These are phyloP conservation scores for Habroteleia sp. DNA, from an alignment of 2,888 invertebrate species.

Conservation along the genomic window DNA sequence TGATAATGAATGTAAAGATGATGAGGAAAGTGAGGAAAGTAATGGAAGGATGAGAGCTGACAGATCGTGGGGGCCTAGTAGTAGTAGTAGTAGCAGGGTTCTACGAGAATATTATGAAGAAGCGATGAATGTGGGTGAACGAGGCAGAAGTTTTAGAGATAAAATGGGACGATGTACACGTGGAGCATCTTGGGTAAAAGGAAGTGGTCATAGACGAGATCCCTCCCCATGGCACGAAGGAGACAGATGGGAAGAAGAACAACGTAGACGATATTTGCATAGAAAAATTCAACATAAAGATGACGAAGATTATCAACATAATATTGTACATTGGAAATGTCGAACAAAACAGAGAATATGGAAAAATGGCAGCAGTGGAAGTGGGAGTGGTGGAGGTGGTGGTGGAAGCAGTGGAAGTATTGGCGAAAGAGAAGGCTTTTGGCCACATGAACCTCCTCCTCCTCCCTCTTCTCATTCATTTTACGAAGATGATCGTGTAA, in stretches of 20 bases:
- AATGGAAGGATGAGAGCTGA: slow-evolving; percentile 78
- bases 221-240: slow-evolving; percentile 92
- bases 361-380: slow-evolving; percentile 65
- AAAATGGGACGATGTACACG: slow-evolving; percentile 71
- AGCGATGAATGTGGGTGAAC: slow-evolving; percentile 65
- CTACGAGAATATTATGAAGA: slow-evolving; percentile 60
- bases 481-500: slow-evolving; percentile 79
- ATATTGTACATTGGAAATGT: slow-evolving; percentile 74
- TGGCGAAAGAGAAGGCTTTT: slow-evolving; percentile 68
- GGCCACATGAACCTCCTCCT: slow-evolving; percentile 67
- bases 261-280: slow-evolving; percentile 71
- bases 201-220: slow-evolving; percentile 86
- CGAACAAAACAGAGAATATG: slow-evolving; percentile 72
- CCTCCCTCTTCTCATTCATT: slow-evolving; percentile 65
- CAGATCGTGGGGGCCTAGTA: slow-evolving; percentile 75
- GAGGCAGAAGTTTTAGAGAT: slow-evolving; percentile 75
- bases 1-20: slow-evolving; percentile 80
- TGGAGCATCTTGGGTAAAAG: slow-evolving; percentile 75
- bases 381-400: slow-evolving; percentile 46
- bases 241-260: slow-evolving; percentile 81
- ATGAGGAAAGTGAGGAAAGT: slow-evolving; percentile 80
- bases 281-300: slow-evolving; percentile 75
- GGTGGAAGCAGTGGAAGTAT: slow-evolving; percentile 45
- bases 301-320: slow-evolving; percentile 74
- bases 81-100: slow-evolving; percentile 61